phyloP scores from a whole-genome alignment of 2,113 vertebrate species.

The Xenus cinereus region DNA sequence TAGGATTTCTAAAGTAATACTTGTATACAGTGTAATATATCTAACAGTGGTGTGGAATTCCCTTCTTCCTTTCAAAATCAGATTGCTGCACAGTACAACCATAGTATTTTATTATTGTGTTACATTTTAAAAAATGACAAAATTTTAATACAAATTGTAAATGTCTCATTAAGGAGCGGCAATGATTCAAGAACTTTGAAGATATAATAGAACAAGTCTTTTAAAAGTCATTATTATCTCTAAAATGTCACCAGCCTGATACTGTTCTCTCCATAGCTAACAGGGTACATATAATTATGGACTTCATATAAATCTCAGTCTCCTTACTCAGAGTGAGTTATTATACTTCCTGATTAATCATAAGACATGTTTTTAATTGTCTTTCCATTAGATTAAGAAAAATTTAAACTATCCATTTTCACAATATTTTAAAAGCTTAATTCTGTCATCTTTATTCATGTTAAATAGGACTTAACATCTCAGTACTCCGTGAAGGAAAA shows the following conservation, averaged over 20 bases:
- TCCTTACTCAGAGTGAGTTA: neutral
- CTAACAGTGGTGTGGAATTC: neutral
- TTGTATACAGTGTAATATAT: neutral
- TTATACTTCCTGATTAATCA: conserved; percentile 17
- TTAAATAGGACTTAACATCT: neutral
- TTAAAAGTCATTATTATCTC: conserved; percentile 15
- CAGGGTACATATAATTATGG: neutral
- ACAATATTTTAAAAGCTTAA: conserved; percentile 14
- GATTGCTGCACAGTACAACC: neutral
- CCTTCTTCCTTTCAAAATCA: neutral
- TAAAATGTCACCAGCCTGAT: conserved; percentile 8
- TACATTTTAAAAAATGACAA: neutral
- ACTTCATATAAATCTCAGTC: conserved; percentile 1
- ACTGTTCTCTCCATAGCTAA: neutral
- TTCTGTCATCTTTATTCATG: neutral
- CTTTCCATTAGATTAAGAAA: conserved; percentile 13
- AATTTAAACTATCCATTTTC: conserved; percentile 14
- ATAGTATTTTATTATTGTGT: neutral
- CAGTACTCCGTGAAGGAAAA: neutral
- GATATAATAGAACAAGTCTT: neutral
- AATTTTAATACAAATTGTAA: neutral
- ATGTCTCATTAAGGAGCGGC: neutral
- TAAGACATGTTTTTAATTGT: neutral
- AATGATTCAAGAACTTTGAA: neutral
- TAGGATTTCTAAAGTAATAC: neutral